Evolutionary conservation across 1,140 invertebrate genomes (phyloP), one percentile per base, ranked within the genome.

Genomic region (Lasaia peninsularis): DNA sequence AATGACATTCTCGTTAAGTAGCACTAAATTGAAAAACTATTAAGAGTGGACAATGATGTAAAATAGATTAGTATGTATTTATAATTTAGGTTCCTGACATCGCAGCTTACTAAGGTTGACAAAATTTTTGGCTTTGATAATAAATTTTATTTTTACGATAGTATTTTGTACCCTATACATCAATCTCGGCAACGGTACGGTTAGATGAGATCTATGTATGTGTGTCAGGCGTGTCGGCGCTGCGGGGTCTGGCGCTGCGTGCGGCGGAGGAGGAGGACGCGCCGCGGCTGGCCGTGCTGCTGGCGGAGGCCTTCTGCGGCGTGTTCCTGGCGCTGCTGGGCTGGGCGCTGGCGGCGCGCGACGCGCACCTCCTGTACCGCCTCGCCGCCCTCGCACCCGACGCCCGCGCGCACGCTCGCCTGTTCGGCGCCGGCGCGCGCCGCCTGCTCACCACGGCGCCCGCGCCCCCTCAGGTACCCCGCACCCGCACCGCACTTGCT

Each of bases 221-320:
- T 32, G 28, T 52, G 35, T 11, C 49, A 90, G 89, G 97, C 21
- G 98, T 99, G 0, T 96, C 97, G 1, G 97, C 96, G 65, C 89
- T 99, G 35, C 92, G 97, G 10, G 96, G 97, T 0, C 88, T 99
- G 37, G 86, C 99, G 2, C 94, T 96, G 0, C 91, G 97, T 11
- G 98, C 99, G 72, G 98, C 99, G 69, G 97, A 98, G 79, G 98
- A 99, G 76, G 98, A 99, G 75, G 98, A 99, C 81, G 94, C 96
- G 0, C 98, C 98, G 0, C 95, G 97, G 70, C 87, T 99, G 21
- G 96, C 96, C 67, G 95, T 98, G 14, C 90, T 99, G 0, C 91
- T 99, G 9, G 95, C 96, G 56, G 98, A 99, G 88, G 93, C 97
- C 0, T 98, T 98, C 80, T 93, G 97, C 1, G 95, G 97, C 0